Conservation (phyloP, 2,113 vertebrate species). For the Corythaixoides concolor region DNA sequence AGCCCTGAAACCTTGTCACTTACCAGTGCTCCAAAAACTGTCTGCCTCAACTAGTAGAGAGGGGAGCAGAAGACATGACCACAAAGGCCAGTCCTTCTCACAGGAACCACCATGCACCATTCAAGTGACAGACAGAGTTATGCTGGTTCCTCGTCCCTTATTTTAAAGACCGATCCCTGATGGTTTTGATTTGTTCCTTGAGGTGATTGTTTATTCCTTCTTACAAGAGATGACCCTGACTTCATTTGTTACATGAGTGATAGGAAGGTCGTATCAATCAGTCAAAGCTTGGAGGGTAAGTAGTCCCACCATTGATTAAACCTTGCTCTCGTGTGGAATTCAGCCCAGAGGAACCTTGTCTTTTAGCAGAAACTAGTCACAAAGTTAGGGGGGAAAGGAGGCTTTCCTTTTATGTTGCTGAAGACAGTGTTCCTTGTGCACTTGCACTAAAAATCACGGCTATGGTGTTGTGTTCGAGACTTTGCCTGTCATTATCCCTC, state of each 20-base stretch:
- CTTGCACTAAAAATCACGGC: neutral
- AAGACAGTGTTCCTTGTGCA: neutral
- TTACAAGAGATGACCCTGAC: constrained; percentile 4
- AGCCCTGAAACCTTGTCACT: neutral
- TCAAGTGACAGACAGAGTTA: neutral
- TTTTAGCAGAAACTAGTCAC: constrained; percentile 19
- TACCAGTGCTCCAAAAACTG: neutral
- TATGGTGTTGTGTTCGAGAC: accelerated
- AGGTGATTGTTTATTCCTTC: constrained; percentile 28
- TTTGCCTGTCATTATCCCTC: neutral
- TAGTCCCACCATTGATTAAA: constrained; percentile 30
- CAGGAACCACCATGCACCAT: accelerated
- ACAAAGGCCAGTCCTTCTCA: accelerated
- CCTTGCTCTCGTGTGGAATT: neutral
- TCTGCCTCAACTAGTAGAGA: neutral
- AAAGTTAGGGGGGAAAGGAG: neutral
- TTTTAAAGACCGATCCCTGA: neutral
- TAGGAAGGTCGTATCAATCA: neutral
- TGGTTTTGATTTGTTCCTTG: neutral
- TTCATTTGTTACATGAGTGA: constrained; percentile 12
- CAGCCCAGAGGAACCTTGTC: neutral
- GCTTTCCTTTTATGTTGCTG: neutral
- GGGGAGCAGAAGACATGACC: neutral
- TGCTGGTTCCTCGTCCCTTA: neutral
- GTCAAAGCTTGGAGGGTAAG: neutral